Percentiles rank a stretch among this genome's conserved stretches.
Evolutionary conservation across 1,140 invertebrate genomes (phyloP).

Genomic region (Oryctes rhinoceros): DNA sequence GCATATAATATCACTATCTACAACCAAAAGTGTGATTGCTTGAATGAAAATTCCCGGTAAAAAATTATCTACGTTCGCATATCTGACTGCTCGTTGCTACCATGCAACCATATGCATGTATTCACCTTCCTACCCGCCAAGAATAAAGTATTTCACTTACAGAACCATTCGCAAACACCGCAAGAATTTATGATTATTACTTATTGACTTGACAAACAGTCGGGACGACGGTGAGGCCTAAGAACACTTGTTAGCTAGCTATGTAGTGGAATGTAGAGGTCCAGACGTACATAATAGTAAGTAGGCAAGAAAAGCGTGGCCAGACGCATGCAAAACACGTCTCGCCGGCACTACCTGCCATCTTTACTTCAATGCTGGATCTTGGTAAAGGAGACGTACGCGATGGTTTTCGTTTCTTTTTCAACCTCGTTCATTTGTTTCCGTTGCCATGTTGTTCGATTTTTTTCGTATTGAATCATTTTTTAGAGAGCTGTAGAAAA

Average conservation of each 20-base stretch:
- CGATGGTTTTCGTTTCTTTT: too few relatives aligned
- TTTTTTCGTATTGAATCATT: too few relatives aligned
- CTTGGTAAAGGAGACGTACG: too few relatives aligned
- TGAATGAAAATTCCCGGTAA: constrained; percentile 14
- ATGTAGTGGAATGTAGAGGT: background rate
- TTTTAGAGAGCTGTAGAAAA: too few relatives aligned
- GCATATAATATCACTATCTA: too few relatives aligned
- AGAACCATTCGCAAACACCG: constrained; percentile 25
- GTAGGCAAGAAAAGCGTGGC: background rate
- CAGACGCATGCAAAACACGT: constrained; percentile 25
- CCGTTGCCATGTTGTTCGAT: too few relatives aligned
- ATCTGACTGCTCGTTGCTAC: constrained; percentile 17
- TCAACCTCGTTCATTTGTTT: too few relatives aligned
- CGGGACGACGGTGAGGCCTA: background rate
- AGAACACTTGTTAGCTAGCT: constrained; percentile 29
- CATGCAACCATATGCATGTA: background rate
- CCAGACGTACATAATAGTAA: background rate
- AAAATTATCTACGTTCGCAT: background rate
- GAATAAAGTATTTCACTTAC: constrained; percentile 25
- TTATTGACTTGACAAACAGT: constrained; percentile 36
- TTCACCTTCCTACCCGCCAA: background rate
- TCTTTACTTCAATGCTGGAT: background rate
- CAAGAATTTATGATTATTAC: constrained; percentile 34
- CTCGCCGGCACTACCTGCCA: constrained; percentile 5
- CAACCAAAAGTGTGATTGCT: background rate